phyloP scores from a whole-genome alignment of 1,140 invertebrate genomes.

The Solenopsis invicta region DNA sequence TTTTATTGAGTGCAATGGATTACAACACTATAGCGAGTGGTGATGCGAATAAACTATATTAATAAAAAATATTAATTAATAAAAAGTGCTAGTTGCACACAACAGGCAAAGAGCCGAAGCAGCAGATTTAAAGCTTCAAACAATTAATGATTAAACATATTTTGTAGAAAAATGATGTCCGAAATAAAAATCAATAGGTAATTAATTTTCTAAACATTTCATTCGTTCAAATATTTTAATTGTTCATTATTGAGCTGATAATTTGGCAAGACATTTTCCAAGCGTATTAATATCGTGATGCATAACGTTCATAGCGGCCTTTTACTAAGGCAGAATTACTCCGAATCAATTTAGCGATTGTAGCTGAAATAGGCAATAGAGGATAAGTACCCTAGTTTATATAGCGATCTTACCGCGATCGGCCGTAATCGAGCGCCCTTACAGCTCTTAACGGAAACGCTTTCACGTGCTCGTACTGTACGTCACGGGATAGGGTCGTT shows the following conservation, averaged over 20 bases:
- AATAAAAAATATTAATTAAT: too few relatives aligned
- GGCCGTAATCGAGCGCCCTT: slow-evolving; percentile 38
- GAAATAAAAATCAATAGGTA: too few relatives aligned
- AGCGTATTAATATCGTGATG: not conserved
- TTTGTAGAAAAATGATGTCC: too few relatives aligned
- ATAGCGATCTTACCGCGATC: slow-evolving; percentile 18
- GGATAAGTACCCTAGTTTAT: slow-evolving; percentile 29
- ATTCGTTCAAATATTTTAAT: not conserved
- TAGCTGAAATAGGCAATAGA: slow-evolving; percentile 3
- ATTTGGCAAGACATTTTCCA: not conserved
- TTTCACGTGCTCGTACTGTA: slow-evolving; percentile 27
- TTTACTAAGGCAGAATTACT: slow-evolving; percentile 7
- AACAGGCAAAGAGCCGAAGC: too few relatives aligned
- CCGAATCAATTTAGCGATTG: slow-evolving; percentile 20
- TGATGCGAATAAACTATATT: too few relatives aligned
- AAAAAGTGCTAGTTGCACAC: too few relatives aligned
- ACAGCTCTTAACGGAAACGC: slow-evolving; percentile 60
- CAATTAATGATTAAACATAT: too few relatives aligned
- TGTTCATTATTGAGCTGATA: not conserved
- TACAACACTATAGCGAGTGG: too few relatives aligned
- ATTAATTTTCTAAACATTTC: not conserved
- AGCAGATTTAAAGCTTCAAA: too few relatives aligned
- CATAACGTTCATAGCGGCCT: not conserved
- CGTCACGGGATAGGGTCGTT: slow-evolving; percentile 40
- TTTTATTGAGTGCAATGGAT: not conserved